phyloP scores from a whole-genome alignment of 2,113 vertebrate species.

The Corythaeola cristata region DNA sequence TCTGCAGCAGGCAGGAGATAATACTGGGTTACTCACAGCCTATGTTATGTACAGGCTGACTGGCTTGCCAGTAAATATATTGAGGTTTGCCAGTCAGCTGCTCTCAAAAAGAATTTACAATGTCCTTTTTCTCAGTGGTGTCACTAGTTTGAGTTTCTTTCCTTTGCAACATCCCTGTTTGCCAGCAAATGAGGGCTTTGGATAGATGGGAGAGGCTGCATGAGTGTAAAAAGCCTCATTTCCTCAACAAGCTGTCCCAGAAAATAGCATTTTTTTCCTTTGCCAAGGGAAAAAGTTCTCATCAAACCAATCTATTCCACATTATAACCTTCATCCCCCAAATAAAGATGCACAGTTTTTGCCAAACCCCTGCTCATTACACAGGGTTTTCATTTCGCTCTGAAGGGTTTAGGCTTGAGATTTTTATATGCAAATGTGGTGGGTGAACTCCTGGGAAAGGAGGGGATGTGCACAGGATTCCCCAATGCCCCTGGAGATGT shows the following conservation, averaged over 20 bases:
- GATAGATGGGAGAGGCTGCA: not conserved
- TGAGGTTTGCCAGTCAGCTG: not conserved
- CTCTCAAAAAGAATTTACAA: not conserved
- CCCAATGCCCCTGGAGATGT: not conserved
- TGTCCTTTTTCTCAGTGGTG: not conserved
- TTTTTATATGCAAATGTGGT: rapidly evolving
- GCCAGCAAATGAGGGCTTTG: not conserved
- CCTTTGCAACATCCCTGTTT: not conserved
- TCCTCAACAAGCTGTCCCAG: not conserved
- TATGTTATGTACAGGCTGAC: not conserved
- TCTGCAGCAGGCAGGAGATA: not conserved
- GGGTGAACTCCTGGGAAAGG: not conserved
- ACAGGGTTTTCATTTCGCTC: not conserved
- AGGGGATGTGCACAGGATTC: rapidly evolving
- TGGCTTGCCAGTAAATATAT: not conserved
- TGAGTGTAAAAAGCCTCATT: not conserved
- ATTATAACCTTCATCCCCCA: not conserved
- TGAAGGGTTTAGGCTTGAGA: not conserved
- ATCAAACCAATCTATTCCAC: not conserved
- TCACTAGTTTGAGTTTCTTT: not conserved
- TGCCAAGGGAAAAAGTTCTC: not conserved
- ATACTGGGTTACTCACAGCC: not conserved
- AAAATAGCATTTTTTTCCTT: not conserved
- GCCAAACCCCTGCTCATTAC: not conserved
- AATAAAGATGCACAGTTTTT: not conserved